Evolutionary conservation across 2,888 invertebrate species (phyloP).

Genomic region (Stenurella melanura): DNA sequence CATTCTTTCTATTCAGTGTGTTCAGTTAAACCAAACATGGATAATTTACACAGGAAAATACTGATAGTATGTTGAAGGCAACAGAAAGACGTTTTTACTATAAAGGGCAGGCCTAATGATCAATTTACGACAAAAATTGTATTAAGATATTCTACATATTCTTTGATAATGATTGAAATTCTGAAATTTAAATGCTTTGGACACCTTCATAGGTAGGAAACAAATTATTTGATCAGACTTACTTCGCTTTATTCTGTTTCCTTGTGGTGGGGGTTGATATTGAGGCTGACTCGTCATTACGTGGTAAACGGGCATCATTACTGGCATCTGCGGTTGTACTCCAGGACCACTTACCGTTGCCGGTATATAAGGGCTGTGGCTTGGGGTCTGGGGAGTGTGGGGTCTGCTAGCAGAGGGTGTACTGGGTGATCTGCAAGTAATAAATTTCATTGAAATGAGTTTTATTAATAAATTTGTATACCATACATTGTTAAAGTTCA

Average conservation of each 20-base stretch:
- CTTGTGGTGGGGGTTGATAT: slow-evolving; percentile 71
- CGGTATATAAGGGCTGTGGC: slow-evolving; percentile 70
- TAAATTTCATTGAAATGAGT: background rate
- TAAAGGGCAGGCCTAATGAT: no score
- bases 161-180: no score
- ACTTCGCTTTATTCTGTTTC: slow-evolving; percentile 69
- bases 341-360: slow-evolving; percentile 75
- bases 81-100: no score
- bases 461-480: background rate
- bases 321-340: slow-evolving; percentile 68
- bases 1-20: no score
- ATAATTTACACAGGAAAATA: no score
- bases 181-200: background rate
- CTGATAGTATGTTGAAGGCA: no score
- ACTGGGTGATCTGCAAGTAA: slow-evolving; percentile 75
- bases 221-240: slow-evolving; percentile 49
- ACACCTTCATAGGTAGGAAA: no score
- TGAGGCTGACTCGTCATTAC: slow-evolving; percentile 75
- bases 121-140: no score
- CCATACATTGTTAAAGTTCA: no score
- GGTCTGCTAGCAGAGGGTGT: slow-evolving; percentile 83
- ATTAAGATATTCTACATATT: no score
- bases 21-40: no score
- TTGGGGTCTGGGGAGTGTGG: slow-evolving; percentile 90
- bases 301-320: slow-evolving; percentile 73